phyloP scores from a whole-genome alignment of 2,113 vertebrate genomes.

The Pterocles gutturalis region DNA sequence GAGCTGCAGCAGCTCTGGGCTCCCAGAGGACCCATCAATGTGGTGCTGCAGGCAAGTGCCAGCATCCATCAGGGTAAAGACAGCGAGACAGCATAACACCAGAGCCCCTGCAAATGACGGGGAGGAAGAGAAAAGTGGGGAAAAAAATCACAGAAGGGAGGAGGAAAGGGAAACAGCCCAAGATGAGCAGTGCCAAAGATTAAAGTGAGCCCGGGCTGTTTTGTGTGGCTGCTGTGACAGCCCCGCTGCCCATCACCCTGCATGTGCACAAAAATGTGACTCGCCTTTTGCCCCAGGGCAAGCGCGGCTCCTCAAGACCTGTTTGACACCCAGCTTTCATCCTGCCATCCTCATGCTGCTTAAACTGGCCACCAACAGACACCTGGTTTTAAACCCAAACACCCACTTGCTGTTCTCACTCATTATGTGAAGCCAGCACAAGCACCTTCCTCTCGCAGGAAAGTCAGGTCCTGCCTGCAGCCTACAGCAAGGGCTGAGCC shows the following conservation, averaged over 20 bases:
- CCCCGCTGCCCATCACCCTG: background rate
- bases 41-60: background rate
- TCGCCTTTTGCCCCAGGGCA: fast-evolving
- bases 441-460: background rate
- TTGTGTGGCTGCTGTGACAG: background rate
- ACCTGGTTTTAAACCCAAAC: background rate
- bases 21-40: background rate
- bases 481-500: background rate
- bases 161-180: background rate
- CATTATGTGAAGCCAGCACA: background rate
- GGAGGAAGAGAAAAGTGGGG: background rate
- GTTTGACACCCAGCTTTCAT: background rate
- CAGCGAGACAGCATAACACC: background rate
- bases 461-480: background rate
- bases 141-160: background rate
- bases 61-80: background rate
- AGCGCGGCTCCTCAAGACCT: background rate
- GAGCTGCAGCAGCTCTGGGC: background rate
- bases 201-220: background rate
- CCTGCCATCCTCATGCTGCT: background rate
- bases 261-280: background rate
- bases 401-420: background rate
- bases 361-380: background rate
- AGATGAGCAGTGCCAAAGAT: background rate
- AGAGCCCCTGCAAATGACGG: background rate